phyloP scores from a whole-genome alignment of 2,797 vertebrate species.

The Anomalospiza imberbis region DNA sequence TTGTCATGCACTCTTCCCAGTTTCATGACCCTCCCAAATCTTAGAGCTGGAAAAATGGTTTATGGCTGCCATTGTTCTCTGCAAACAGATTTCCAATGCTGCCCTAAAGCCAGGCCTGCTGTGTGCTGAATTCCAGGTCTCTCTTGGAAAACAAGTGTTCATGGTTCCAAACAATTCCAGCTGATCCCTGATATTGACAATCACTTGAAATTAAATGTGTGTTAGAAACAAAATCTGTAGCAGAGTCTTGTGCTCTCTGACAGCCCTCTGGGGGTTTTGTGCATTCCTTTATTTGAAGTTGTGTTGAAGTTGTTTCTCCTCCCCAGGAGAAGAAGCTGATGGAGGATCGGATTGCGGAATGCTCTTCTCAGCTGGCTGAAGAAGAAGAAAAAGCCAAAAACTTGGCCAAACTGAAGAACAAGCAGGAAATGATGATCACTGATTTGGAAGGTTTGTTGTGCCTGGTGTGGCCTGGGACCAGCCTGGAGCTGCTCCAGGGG shows the following conservation, averaged over 20 bases:
- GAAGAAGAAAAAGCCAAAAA: constrained; percentile 99
- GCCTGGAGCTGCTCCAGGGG: not conserved
- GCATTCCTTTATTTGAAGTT: not conserved
- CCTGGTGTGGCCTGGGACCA: not conserved
- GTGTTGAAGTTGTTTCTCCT: not conserved
- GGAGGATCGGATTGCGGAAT: constrained; percentile 91
- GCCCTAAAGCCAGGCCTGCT: not conserved
- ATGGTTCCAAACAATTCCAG: not conserved
- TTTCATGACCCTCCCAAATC: not conserved
- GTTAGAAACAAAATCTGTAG: not conserved
- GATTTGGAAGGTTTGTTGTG: constrained; percentile 89
- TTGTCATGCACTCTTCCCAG: not conserved
- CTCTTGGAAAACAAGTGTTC: not conserved
- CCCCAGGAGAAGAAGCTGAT: constrained; percentile 92
- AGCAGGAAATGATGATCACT: constrained; percentile 98
- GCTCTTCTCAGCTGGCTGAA: constrained; percentile 90
- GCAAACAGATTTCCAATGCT: not conserved
- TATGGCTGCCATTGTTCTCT: not conserved
- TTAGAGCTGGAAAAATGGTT: not conserved
- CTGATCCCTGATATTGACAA: not conserved
- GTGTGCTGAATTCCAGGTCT: not conserved
- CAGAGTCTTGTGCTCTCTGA: not conserved
- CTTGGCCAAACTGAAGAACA: constrained; percentile 93
- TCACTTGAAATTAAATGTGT: not conserved
- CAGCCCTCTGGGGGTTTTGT: not conserved